Evolutionary conservation across 2,888 invertebrate species (phyloP), one percentile per base, ranked within the genome.

Genomic region (Tipula lateralis): DNA sequence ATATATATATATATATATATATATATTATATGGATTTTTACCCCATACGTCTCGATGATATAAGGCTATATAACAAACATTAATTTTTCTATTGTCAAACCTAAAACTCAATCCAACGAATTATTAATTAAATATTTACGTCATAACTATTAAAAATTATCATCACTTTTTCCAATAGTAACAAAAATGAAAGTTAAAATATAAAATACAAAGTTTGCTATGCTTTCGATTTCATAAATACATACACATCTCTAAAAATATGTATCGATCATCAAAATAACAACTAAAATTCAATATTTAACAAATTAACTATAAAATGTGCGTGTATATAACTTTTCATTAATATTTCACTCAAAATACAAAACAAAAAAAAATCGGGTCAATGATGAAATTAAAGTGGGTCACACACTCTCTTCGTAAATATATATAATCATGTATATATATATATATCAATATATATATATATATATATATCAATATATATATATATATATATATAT

Each of bases 341-440:
- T 19, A 66, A 66, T 66, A 66, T 66, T 66, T 66, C 32, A 82
- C 32, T 82, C 6, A 30, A 82, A 30, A 29, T 1, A 30, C 13
- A 32, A 30, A 82, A 30, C 29, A 13, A 30, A 16, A 82, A 82
- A 84, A 83, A 85, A 85, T 85, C 85, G 83, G 85, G 85, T 85
- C 85, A 85, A 84, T 84, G 39, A 85, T 85, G 85, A 86, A 80
- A 84, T 34, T 50, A 84, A 85, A 85, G 85, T 85, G 39, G 85
- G 84, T 85, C 85, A 84, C 50, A 83, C 83, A 83, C 83, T 83
- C 83, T 83, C 83, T 36, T 24, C 66, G 16, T 50, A 50, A 16
- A 50, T 50, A 50, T 19, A 50, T 13, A 39, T 13, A 32, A 7
- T 19, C 80, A 30, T 19, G 16, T 82, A 82, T 6, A 30, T 80